These are phyloP conservation scores for Telmatochromis bifrenatus DNA, from an alignment of 2,113 vertebrate species.

Conservation along the genomic window DNA sequence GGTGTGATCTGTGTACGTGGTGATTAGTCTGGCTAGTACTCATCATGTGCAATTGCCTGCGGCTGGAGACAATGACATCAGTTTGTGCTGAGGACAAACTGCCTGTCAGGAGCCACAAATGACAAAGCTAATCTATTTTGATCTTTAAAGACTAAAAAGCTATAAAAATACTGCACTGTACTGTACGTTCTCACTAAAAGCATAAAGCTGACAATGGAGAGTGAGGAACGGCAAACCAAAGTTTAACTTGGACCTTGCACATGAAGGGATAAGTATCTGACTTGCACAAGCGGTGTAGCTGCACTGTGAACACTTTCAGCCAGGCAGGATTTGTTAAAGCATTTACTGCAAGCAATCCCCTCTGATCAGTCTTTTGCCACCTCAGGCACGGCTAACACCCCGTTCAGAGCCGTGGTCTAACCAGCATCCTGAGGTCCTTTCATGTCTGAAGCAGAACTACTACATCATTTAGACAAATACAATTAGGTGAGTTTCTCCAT, in stretches of 20 bases:
- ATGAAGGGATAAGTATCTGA: neutral
- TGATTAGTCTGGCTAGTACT: conserved; percentile 53
- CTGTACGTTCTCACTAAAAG: neutral
- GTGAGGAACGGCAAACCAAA: neutral
- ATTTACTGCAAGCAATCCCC: neutral
- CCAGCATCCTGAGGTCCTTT: conserved; percentile 23
- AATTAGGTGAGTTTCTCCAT: conserved; percentile 43
- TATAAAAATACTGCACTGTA: neutral
- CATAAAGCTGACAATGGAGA: neutral
- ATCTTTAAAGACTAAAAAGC: conserved; percentile 27
- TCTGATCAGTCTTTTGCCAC: neutral
- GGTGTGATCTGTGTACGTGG: conserved; percentile 52
- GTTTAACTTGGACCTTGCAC: neutral
- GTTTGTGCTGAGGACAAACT: conserved; percentile 37
- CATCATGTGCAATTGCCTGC: conserved; percentile 49
- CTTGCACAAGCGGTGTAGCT: neutral
- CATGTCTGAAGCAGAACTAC: conserved; percentile 42
- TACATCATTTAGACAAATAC: conserved; percentile 61
- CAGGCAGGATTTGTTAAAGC: neutral
- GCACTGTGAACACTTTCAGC: neutral
- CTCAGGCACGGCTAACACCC: neutral
- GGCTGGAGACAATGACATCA: conserved; percentile 53
- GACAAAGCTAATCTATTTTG: conserved; percentile 31
- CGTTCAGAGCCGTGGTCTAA: neutral
- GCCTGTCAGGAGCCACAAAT: conserved; percentile 38